Base-by-base conservation (phyloP, 2,888 invertebrate species). In the Belgica antarctica region DNA sequence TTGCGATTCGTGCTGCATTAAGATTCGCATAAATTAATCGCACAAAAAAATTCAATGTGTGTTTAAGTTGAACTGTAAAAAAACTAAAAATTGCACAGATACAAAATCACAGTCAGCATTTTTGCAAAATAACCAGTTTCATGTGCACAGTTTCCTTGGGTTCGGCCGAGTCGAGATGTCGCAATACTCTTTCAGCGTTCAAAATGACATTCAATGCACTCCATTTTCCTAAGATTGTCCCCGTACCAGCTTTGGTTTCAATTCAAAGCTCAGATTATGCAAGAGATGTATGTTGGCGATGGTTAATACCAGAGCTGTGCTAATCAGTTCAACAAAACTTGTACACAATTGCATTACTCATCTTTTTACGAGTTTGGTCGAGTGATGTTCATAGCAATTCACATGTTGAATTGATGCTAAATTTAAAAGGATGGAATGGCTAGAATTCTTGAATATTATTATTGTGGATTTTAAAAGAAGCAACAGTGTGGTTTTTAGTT, bases 61-160 rank as follows among this genome's bases (percentile, higher is more conserved):
- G n/a, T n/a, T n/a, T n/a, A n/a, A n/a, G n/a, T n/a, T n/a, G n/a
- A n/a, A n/a, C n/a, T n/a, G n/a, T n/a, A n/a, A n/a, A n/a, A n/a
- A n/a, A n/a, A n/a, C n/a, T n/a, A 22, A 5, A 52, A 24, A 52
- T 22, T 52, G 52, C 41, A 41, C 41, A 7, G 52, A 52, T 15
- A 52, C 52, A 7, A 52, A 17, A 7, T 34, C 8, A 34, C 8
- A 24, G 4, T 22, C 12, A 24, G 10, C 15, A 15, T 4, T 52
- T 52, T 34, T 41, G 41, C 34, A 19, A 63, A 63, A 63, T 63
- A 63, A 63, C 63, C 63, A 63, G 63, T 52, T 52, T 19, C 12
- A 52, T 41, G 41, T 63, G 63, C 63, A 46, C 63, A 63, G 46
- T 22, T 63, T 25, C 10, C 24, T 22, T 52, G 52, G 52, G 46